phyloP scores from a whole-genome alignment of 2,888 invertebrate genomes.

The Myopa tessellatipennis region DNA sequence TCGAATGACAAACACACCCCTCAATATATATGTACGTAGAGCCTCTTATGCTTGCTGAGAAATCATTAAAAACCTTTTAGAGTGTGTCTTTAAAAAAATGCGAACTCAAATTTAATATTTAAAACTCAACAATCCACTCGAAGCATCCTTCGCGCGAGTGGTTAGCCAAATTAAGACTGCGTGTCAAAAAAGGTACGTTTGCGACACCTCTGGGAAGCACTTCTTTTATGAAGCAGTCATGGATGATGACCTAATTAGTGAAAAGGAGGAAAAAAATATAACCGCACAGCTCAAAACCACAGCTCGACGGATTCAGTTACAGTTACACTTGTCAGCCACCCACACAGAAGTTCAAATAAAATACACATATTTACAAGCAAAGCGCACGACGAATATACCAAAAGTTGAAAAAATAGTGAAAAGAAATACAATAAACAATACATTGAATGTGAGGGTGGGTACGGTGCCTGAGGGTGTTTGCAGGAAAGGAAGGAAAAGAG shows the following conservation, averaged over 20 bases:
- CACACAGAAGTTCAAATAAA: slow-evolving; percentile 1
- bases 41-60: not conserved
- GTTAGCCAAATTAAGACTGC: not conserved
- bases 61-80: not conserved
- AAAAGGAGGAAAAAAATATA: not conserved
- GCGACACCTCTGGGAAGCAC: slow-evolving; percentile 19
- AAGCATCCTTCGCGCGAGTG: not conserved
- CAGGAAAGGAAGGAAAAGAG: no score
- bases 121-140: not conserved
- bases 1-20: no score
- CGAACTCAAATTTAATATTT: not conserved
- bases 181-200: not conserved
- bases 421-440: slow-evolving; percentile 15
- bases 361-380: slow-evolving; percentile 1
- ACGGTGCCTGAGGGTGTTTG: not conserved
- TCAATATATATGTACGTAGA: no score
- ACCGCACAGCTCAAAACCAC: not conserved
- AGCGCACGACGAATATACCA: not conserved
- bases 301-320: not conserved
- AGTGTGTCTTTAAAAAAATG: not conserved
- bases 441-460: slow-evolving; percentile 7
- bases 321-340: not conserved
- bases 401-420: not conserved
- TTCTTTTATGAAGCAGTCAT: slow-evolving; percentile 3
- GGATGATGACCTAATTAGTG: slow-evolving; percentile 24